Conservation (phyloP, 2,797 vertebrate species). For the Tangara arthus region DNA sequence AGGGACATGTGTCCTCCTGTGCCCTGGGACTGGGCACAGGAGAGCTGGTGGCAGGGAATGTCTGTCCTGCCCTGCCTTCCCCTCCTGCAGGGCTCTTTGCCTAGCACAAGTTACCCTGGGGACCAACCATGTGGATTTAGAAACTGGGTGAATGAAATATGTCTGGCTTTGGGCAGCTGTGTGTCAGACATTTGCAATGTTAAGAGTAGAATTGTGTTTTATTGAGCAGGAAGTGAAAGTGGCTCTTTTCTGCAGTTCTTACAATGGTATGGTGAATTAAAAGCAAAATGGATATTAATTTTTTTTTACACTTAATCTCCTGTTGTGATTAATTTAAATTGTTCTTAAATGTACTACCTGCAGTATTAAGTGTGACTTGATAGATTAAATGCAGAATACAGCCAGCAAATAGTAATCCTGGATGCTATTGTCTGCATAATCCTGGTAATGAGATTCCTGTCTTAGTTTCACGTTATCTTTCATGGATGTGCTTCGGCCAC, state of each 20-base stretch:
- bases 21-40: neutral
- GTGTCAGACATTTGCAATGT: neutral
- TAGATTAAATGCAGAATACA: neutral
- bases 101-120: neutral
- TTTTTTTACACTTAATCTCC: neutral
- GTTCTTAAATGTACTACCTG: constrained; percentile 14
- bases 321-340: constrained; percentile 1
- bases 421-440: constrained; percentile 6
- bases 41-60: rapidly evolving
- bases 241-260: neutral
- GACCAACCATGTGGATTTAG: neutral
- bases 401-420: neutral
- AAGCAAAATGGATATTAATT: neutral
- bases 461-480: neutral
- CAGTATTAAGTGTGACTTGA: neutral
- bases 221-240: neutral
- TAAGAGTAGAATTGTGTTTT: neutral
- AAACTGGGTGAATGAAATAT: neutral
- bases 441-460: constrained; percentile 1
- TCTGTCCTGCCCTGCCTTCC: neutral
- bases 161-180: neutral
- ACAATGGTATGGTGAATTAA: neutral
- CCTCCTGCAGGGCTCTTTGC: neutral
- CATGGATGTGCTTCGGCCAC: neutral
- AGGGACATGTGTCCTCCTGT: rapidly evolving